Evolutionary conservation across 1,140 invertebrate species (phyloP), one percentile per base, ranked within the genome.

Genomic region (Pseudomyrmex pallidus): DNA sequence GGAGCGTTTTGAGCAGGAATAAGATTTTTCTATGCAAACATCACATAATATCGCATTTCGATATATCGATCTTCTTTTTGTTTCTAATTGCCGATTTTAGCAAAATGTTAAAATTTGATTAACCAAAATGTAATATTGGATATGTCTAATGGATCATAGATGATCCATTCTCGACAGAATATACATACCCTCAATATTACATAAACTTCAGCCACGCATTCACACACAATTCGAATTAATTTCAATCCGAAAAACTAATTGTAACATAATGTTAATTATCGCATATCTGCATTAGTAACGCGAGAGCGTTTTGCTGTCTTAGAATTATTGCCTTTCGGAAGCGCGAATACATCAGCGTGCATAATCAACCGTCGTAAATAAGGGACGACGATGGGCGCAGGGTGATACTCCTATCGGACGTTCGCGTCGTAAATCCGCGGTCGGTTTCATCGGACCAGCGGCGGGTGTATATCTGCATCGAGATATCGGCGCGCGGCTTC

Each of bases 381-480:
- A 56, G 22, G 17, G 7, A 22, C 64, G 63, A 63, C 44, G 50
- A 83, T 85, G 15, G 35, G 62, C 46, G 25, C 35, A 17, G 22
- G 25, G 57, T 59, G 83, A 84, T 76, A 73, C 59, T 77, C 15
- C 56, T 73, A 85, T 78, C 83, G 57, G 13, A 35, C 50, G 74
- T 80, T 48, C 56, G 10, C n/a, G 62, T 74, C 76, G 76, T 90
- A 87, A 89, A 89, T 85, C 44, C 84, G 76, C 57, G 59, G 35
- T 48, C n/a, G 64, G 54, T 86, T 86, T 66, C 61, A 85, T 82
- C 76, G 85, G 56, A 76, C 15, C 59, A 25, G 35, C 54, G 74
- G 44, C 48, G 57, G 56, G 57, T 70, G 74, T 35, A 7, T 72
- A 78, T 70, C 83, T 80, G 61, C 57, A 85, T 84, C 82, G 76